Evolutionary conservation across 2,797 vertebrate genomes (phyloP), one percentile per base, ranked within the genome.

Genomic region (Rhinogobio ventralis): DNA sequence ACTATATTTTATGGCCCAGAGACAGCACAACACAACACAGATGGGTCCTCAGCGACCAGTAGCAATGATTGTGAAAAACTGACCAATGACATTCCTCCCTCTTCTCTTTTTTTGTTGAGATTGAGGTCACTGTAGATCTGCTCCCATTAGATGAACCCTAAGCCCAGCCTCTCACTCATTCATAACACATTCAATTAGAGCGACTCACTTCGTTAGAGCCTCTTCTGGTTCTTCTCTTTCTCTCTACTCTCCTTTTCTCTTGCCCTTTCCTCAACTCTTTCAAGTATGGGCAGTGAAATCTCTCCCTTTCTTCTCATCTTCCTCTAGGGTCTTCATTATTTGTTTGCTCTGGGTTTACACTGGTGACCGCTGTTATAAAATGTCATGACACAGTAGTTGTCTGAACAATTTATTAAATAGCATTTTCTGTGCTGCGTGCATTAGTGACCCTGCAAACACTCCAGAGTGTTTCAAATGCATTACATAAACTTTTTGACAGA

Each of bases 301-400:
- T 20, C 5, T 13, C 49, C 19, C 28, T 53, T 74, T 30, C 9
- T 73, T 30, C 71, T 30, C 8, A 19, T 51, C 72, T 53, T 53
- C 19, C 72, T 33, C 49, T 28, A 53, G 72, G 49, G 72, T 74
- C 28, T 28, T 74, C 49, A 74, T 74, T 53, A 53, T 53, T 74
- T 53, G 72, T 74, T 74, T 74, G 72, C 3, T 20, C 72, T 53
- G 72, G 19, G 17, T 53, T 53, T 33, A 49, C 10, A 53, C 46
- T 33, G 46, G 28, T 74, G 46, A 33, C 46, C 25, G 10, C 72
- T 53, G 11, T 74, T 30, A 7, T 33, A 53, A 33, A 74, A 53
- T 30, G 71, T 30, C 71, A 74, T 74, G 28, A 73, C 30, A 49
- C 49, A 13, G 45, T 49, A 28, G 45, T 5, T 49, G 46, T 33